Evolutionary conservation across 2,113 vertebrate genomes (phyloP).

Genomic region (Hemichromis elongatus): DNA sequence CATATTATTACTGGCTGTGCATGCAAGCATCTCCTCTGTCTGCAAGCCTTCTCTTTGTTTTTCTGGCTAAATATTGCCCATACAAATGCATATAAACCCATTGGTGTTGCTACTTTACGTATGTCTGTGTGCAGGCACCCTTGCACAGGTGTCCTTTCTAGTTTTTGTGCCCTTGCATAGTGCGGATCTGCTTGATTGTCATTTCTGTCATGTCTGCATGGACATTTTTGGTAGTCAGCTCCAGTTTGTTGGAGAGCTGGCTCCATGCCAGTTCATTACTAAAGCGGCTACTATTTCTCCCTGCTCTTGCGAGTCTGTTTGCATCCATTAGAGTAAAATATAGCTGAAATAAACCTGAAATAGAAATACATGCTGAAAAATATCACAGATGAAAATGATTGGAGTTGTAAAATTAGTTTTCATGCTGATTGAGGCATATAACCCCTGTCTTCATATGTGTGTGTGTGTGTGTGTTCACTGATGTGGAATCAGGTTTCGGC

Average conservation of each 20-base stretch:
- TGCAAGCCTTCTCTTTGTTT: not conserved
- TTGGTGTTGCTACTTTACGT: not conserved
- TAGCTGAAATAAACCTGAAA: not conserved
- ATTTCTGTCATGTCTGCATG: conserved; percentile 55
- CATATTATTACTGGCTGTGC: not conserved
- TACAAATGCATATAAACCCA: not conserved
- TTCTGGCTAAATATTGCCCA: not conserved
- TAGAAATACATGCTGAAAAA: conserved; percentile 2
- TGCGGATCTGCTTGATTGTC: conserved; percentile 36
- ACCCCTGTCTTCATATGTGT: not conserved
- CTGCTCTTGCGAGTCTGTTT: not conserved
- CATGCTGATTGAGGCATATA: not conserved
- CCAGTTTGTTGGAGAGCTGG: conserved; percentile 42
- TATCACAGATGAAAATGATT: not conserved
- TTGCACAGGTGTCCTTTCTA: conserved; percentile 18
- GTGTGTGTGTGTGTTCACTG: not conserved
- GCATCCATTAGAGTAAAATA: not conserved
- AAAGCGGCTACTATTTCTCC: conserved; percentile 24
- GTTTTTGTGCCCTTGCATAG: conserved; percentile 23
- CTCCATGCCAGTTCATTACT: conserved; percentile 46
- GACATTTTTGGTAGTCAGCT: conserved; percentile 47
- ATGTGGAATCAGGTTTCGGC: not conserved
- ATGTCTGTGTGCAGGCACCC: not conserved
- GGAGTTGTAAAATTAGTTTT: not conserved
- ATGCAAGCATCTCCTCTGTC: not conserved